Conservation (phyloP, 2,888 invertebrate genomes). For the Hybos culiciformis region DNA sequence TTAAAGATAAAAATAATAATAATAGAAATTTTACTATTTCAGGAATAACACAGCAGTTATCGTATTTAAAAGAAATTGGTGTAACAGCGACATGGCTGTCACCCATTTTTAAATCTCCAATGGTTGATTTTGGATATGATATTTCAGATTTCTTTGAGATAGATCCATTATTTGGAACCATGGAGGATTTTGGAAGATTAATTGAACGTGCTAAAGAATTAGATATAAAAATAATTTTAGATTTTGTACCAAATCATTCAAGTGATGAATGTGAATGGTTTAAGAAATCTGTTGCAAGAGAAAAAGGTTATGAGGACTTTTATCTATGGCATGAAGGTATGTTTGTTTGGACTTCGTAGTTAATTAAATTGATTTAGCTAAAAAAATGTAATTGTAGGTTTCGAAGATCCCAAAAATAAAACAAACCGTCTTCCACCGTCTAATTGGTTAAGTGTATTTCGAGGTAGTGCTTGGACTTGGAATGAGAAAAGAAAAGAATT, state of each 20-base stretch:
- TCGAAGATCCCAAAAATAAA: slow-evolving; percentile 31
- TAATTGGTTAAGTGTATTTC: slow-evolving; percentile 47
- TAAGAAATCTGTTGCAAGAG: slow-evolving; percentile 47
- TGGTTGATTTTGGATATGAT: slow-evolving; percentile 69
- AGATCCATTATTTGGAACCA: slow-evolving; percentile 53
- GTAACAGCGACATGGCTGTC: slow-evolving; percentile 57
- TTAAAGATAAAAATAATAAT: too few relatives aligned
- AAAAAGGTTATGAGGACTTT: slow-evolving; percentile 52
- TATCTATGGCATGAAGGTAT: slow-evolving; percentile 59
- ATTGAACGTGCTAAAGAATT: slow-evolving; percentile 39
- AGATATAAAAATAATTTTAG: slow-evolving; percentile 47
- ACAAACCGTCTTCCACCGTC: slow-evolving; percentile 44
- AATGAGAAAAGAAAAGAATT: slow-evolving; percentile 41
- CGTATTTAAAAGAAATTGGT: slow-evolving; percentile 52
- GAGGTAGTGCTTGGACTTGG: slow-evolving; percentile 54
- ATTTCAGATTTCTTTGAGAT: slow-evolving; percentile 53
- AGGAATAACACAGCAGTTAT: slow-evolving; percentile 46
- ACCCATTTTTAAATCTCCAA: slow-evolving; percentile 61
- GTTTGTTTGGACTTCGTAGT: too few relatives aligned
- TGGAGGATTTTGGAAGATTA: slow-evolving; percentile 53
- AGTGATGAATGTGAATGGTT: slow-evolving; percentile 82
- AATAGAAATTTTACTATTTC: too few relatives aligned
- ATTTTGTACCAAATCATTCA: slow-evolving; percentile 63
- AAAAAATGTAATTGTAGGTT: too few relatives aligned
- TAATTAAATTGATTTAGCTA: too few relatives aligned